Base-by-base conservation (phyloP, 2,113 vertebrate species). In the Arvicanthis niloticus region DNA sequence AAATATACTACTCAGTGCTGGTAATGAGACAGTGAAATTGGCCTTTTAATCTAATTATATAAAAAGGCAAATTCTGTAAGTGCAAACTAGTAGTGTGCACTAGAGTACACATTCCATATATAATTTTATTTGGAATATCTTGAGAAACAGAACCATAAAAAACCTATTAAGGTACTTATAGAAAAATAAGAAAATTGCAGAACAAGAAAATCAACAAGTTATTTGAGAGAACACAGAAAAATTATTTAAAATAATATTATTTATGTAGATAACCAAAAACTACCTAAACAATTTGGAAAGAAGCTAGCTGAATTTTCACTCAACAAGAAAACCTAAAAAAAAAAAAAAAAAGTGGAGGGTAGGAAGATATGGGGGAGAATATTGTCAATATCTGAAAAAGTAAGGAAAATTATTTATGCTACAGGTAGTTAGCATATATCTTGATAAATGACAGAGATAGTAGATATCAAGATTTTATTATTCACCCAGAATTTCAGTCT, bases 391-490 rank as follows among this genome's bases (percentile, higher is more conserved):
- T 37, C 21, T 21, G 17, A 86, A 67, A 88, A 88, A 98, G 94
- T 48, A 1, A 80, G 40, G 56, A 80, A 86, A 90, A 70, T 26
- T 24, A 96, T 58, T 53, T 93, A 88, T 62, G 84, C 76, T 93
- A 34, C 90, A 89, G 62, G 45, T 84, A 45, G 77, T 82, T 42
- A 86, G 88, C 88, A 40, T 51, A 34, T 0, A 88, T 92, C 75
- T 88, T 93, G 56, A 91, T 12, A 94, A 73, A 97, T 42, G 80
- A 62, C 5, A 96, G 19, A 95, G 92, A 92, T 16, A 75, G 42
- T 88, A 95, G 65, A 70, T 92, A 91, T 75, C 1, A 72, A 72
- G 60, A 89, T 9, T 0, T 90, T 26, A 73, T 31, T 89, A 7
- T 51, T 86, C 70, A 84, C 65, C 48, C 7, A 91, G 62, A 82